Base-by-base conservation (phyloP, 2,797 vertebrate genomes). In the Huso huso region DNA sequence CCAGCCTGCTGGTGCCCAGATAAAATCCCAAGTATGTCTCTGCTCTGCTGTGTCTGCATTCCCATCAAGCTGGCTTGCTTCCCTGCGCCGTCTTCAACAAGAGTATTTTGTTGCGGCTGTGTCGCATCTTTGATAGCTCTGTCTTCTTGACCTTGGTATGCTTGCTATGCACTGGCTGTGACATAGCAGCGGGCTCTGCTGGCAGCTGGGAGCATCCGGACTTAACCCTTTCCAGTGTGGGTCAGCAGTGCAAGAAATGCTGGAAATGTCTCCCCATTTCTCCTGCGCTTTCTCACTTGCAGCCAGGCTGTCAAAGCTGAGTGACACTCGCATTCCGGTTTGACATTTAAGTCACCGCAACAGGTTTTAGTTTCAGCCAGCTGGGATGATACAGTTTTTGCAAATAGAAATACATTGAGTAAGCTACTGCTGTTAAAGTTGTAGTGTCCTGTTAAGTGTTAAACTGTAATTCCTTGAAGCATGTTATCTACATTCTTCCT, bases 21-120 rank as follows among this genome's bases (percentile, higher is more conserved):
- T 81, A 82, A 86, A 88, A 90, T 90, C 75, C 68, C 65, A 83
- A 79, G 76, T 76, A 87, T 89, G 85, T 85, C 81, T 77, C 68
- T 49, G 73, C 60, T 59, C 59, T 7, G 10, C 68, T 69, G 53
- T 58, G 64, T 55, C 52, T 51, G 51, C 11, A 61, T 51, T 67
- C 67, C 70, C 69, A 49, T 53, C 66, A 53, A 55, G 51, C 51
- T 61, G 55, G 6, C 23, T 11, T 49, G 6, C 23, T 11, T 49
- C 61, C 65, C 62, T 52, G 58, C 7, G 62, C 60, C 52, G 57
- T 68, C 49, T 63, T 67, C 51, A 61, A 61, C 12, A 10, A 49
- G 55, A 11, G 55, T 4, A 58, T 58, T 6, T 13, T 58, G 12
- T n/a, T 13, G 51, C 48, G 61, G 62, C 70, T 50, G 23, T 37